Base-by-base conservation (phyloP, 1,140 invertebrate species). In the Drosophila lacertosa region DNA sequence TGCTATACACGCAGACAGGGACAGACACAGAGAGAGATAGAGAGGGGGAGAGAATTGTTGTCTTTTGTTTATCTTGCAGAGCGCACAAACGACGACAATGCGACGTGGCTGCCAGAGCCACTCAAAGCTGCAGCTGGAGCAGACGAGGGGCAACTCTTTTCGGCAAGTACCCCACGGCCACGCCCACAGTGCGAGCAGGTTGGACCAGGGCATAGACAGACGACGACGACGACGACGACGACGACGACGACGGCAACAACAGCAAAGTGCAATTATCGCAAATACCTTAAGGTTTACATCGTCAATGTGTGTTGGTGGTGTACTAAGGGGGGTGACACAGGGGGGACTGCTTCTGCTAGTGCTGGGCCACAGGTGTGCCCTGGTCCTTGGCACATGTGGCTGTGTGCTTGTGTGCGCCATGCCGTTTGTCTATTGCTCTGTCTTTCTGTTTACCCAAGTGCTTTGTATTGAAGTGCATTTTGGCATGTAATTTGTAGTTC, bases 211-310 rank as follows among this genome's bases (percentile, higher is more conserved):
- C 22, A 48, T 44, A 26, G 18, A 65, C 50, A 33, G 48, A 32
- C 55, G 50, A 35, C 45, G 58, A 4, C 54, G 72, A 65, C 80
- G 79, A 80, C 80, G 71, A 64, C 79, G 78, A 79, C 80, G n/a
- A n/a, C 54, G 48, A 39, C 20, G 42, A 15, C 44, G 10, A 35
- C 45, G 58, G 5, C 54, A 75, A 65, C 80, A 84, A 80, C 80
- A 84, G 81, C 81, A 86, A 88, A 82, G 82, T 88, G 82, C 82
- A 88, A 88, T 88, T 88, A 88, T 88, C 82, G 82, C 82, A 88
- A 88, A 88, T 88, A 88, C 82, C 82, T 88, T 88, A 89, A 88
- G 82, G 82, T 88, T 88, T 88, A 82, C 82, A 83, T 88, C 82
- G 82, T 82, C 82, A 42, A 73, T 62, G 57, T 48, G 16, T 2